Evolutionary conservation across 2,888 invertebrate genomes (phyloP), one percentile per base, ranked within the genome.

Genomic region (Xiphydria camelus): DNA sequence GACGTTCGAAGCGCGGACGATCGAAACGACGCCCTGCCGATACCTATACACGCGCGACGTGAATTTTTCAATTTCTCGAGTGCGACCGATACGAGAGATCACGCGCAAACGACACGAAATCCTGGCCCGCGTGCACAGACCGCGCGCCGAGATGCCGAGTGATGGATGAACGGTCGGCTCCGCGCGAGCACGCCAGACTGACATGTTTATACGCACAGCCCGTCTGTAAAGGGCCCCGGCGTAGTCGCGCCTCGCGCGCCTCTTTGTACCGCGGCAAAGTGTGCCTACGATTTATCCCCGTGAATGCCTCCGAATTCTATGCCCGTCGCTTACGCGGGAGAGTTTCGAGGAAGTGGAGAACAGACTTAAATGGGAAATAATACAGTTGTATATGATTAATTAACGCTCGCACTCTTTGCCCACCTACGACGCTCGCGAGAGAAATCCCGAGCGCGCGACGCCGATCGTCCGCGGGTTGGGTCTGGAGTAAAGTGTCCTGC

Each of bases 311-410:
- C 58, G 62, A 61, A 62, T 64, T 62, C 64, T 59, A 65, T 59
- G 51, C 48, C 45, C 52, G 41, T 49, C 57, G 44, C 47, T 49
- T 48, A 49, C 47, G 12, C 43, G 47, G 51, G 51, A 51, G 51
- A 51, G 59, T 51, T 46, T 36, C 35, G 48, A 45, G 54, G 52
- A 57, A 55, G 55, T 54, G 52, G 47, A 45, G 52, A 51, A 53
- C 52, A 21, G 43, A 56, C 47, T 55, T 68, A 66, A 73, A 67
- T 62, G 61, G 61, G 62, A 71, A 72, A 72, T 73, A 70, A 73
- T 73, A 68, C 66, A 73, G 70, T 73, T 60, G 62, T 58, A n/a
- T n/a, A 59, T 73, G 70, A 74, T 74, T 74, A 74, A 74, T 74
- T 66, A 70, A 70, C 58, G 60, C 43, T 51, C 42, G 36, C 10